Conservation (phyloP, 53 echinoderm and acorn worm genomes). For the Holothuria scabra region DNA sequence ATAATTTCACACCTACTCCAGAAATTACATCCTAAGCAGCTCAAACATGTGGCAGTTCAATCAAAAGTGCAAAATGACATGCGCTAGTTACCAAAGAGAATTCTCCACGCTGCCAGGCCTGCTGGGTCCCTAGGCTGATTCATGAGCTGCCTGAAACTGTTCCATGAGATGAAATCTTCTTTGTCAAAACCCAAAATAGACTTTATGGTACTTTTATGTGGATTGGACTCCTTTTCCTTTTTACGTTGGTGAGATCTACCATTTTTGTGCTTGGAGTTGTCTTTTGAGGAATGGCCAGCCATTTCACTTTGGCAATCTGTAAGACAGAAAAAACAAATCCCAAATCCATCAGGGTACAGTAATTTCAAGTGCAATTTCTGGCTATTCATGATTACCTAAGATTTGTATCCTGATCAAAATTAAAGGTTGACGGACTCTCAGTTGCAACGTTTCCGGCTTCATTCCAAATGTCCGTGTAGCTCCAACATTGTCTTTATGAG, state of each 20-base stretch:
- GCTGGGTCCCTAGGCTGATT: slow-evolving; percentile 87
- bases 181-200: slow-evolving; percentile 68
- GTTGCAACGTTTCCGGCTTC: too few species aligned
- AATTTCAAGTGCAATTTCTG: too few species aligned
- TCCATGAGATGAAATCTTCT: slow-evolving; percentile 64
- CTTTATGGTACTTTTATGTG: slow-evolving; percentile 60
- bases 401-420: too few species aligned
- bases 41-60: neutral
- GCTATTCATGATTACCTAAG: too few species aligned
- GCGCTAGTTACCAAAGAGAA: slow-evolving; percentile 76
- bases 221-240: neutral
- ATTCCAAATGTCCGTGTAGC: too few species aligned
- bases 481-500: too few species aligned
- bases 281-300: slow-evolving; percentile 9
- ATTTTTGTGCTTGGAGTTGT: neutral
- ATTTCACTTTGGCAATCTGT: neutral
- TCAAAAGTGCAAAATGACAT: neutral
- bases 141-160: slow-evolving; percentile 58
- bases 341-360: too few species aligned
- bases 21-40: too few species aligned
- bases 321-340: too few species aligned
- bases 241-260: neutral
- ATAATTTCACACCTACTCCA: too few species aligned
- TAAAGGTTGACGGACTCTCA: too few species aligned
- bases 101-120: slow-evolving; percentile 69